Evolutionary conservation across 2,888 invertebrate species (phyloP).

Genomic region (Ashinkailepas kermadecensis): DNA sequence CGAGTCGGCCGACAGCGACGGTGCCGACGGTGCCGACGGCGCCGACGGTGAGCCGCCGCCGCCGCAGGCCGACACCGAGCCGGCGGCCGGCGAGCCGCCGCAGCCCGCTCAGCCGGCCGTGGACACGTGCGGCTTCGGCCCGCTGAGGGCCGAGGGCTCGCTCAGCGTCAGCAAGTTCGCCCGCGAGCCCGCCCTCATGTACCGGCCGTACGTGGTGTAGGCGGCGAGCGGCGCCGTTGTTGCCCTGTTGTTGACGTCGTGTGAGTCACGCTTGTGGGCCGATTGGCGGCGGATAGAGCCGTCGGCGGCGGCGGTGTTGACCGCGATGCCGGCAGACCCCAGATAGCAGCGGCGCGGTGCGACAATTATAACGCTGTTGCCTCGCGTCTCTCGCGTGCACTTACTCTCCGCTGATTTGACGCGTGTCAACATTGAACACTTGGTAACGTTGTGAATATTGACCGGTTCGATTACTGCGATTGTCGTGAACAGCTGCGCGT

Average conservation of each 20-base stretch:
- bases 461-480: too few relatives aligned
- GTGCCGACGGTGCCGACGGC: constrained; percentile 49
- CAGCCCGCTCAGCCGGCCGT: background rate
- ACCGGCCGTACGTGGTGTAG: constrained; percentile 11
- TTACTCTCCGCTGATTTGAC: too few relatives aligned
- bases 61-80: background rate
- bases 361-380: background rate
- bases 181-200: background rate
- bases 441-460: too few relatives aligned
- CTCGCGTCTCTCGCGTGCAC: background rate
- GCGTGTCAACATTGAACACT: too few relatives aligned
- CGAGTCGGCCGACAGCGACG: constrained; percentile 51
- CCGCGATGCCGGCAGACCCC: too few relatives aligned
- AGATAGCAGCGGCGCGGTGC: too few relatives aligned
- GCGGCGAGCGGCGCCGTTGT: background rate
- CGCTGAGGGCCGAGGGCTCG: background rate
- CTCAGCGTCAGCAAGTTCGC: background rate
- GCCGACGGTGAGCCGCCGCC: constrained; percentile 39
- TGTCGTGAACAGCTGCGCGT: too few relatives aligned
- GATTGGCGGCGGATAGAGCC: too few relatives aligned
- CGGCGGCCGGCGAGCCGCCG: background rate
- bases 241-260: background rate
- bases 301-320: too few relatives aligned
- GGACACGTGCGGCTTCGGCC: background rate
- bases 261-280: too few relatives aligned